Evolutionary conservation across 35 echinoderm and acorn worm species (phyloP).

Genomic region (Ophiothrix spiculata): DNA sequence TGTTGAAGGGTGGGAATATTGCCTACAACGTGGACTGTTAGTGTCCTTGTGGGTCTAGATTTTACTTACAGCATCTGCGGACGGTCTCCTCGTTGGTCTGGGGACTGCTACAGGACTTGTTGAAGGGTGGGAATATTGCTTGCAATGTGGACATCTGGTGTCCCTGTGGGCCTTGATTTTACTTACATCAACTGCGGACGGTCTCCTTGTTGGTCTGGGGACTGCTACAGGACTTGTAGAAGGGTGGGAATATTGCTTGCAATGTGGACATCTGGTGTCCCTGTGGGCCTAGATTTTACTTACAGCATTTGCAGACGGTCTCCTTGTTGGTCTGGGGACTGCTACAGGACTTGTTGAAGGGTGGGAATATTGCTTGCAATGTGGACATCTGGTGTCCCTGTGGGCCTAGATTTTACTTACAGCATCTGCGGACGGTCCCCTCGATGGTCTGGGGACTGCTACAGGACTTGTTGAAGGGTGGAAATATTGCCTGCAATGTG

Average conservation of each 20-base stretch:
- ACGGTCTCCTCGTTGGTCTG: slow-evolving; percentile 46
- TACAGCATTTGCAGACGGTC: slow-evolving; percentile 40
- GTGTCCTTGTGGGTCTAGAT: no score
- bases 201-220: slow-evolving; percentile 46
- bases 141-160: not conserved
- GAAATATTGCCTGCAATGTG: no score
- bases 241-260: slow-evolving; percentile 9
- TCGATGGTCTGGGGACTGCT: slow-evolving; percentile 39
- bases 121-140: slow-evolving; percentile 14
- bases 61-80: slow-evolving; percentile 45
- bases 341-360: slow-evolving; percentile 50
- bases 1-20: slow-evolving; percentile 25
- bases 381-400: no score
- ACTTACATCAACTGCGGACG: slow-evolving; percentile 41
- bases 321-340: slow-evolving; percentile 41
- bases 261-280: slow-evolving; percentile 15
- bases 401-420: no score
- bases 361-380: not conserved
- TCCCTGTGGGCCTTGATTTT: slow-evolving; percentile 37
- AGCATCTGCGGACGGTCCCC: slow-evolving; percentile 42
- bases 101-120: slow-evolving; percentile 65
- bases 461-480: slow-evolving; percentile 40
- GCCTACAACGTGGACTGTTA: slow-evolving; percentile 11
- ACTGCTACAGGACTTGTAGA: slow-evolving; percentile 61
- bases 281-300: slow-evolving; percentile 37